Conservation (phyloP, 2,888 invertebrate species). For the Podotricha telesiphe region DNA sequence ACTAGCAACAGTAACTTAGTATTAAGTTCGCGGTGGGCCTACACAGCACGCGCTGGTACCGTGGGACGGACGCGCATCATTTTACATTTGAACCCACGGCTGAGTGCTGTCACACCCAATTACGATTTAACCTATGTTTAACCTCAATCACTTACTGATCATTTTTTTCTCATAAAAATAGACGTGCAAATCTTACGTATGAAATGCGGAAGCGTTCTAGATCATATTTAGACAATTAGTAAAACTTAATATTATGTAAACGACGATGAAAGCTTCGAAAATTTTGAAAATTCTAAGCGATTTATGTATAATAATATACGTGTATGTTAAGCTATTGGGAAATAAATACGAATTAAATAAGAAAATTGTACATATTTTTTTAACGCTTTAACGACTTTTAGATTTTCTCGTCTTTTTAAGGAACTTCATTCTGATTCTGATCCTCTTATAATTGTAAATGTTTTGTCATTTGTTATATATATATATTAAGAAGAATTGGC, state of each 20-base stretch:
- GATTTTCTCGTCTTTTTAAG: too few relatives aligned
- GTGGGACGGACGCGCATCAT: slow-evolving; percentile 57
- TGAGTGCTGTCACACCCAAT: slow-evolving; percentile 64
- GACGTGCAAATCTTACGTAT: slow-evolving; percentile 4
- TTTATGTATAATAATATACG: background rate
- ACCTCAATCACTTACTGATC: slow-evolving; percentile 70
- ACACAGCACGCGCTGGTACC: slow-evolving; percentile 57
- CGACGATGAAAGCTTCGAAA: background rate
- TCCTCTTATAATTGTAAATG: background rate
- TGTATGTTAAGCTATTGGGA: too few relatives aligned
- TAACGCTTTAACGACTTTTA: too few relatives aligned
- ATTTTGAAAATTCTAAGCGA: background rate
- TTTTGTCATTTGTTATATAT: background rate
- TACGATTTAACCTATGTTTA: slow-evolving; percentile 73
- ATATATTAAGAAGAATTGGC: too few relatives aligned
- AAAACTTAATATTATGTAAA: background rate
- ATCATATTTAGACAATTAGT: background rate
- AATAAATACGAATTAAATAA: too few relatives aligned
- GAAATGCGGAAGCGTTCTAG: background rate
- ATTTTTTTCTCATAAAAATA: slow-evolving; percentile 60
- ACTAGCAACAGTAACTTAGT: background rate
- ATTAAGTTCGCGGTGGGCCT: slow-evolving; percentile 41
- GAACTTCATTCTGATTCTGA: background rate
- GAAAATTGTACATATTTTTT: too few relatives aligned
- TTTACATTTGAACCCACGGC: slow-evolving; percentile 58